Conservation (phyloP, 2,797 vertebrate species). For the Miichthys miiuy region DNA sequence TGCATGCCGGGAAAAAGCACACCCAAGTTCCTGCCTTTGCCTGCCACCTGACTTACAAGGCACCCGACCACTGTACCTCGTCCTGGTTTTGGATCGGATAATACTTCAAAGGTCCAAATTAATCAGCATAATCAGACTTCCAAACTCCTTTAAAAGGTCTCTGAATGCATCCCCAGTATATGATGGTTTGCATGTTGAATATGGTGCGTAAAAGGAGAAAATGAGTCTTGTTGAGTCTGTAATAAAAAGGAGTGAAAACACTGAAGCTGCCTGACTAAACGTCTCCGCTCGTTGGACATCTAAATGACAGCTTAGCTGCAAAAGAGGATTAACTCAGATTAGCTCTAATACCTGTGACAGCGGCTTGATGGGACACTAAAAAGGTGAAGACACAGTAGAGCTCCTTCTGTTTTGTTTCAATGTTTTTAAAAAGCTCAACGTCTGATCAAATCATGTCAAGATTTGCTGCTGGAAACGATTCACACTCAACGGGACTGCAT, state of each 20-base stretch:
- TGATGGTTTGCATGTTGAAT: constrained; percentile 12
- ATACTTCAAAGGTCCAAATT: too few species aligned
- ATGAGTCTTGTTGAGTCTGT: constrained; percentile 33
- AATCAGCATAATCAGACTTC: constrained; percentile 1
- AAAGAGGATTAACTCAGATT: constrained; percentile 72
- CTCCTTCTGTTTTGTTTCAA: neutral
- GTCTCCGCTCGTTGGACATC: constrained; percentile 26
- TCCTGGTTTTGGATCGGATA: too few species aligned
- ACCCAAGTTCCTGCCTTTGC: too few species aligned
- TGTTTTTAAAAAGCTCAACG: neutral
- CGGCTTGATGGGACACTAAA: constrained; percentile 42
- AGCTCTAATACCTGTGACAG: constrained; percentile 64
- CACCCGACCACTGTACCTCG: too few species aligned
- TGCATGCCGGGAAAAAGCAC: too few species aligned
- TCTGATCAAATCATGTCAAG: neutral
- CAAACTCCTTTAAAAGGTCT: constrained; percentile 1
- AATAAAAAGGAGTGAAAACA: constrained; percentile 33
- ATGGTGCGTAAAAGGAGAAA: constrained; percentile 9
- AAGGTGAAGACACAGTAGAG: constrained; percentile 32
- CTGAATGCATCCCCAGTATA: neutral
- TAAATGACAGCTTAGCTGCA: constrained; percentile 57
- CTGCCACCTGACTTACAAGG: too few species aligned
- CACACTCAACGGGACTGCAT: neutral
- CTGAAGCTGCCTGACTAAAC: constrained; percentile 25
- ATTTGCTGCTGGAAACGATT: neutral